Evolutionary conservation across 2,113 vertebrate genomes (phyloP).

Genomic region (Leptobrachium ailaonicum): DNA sequence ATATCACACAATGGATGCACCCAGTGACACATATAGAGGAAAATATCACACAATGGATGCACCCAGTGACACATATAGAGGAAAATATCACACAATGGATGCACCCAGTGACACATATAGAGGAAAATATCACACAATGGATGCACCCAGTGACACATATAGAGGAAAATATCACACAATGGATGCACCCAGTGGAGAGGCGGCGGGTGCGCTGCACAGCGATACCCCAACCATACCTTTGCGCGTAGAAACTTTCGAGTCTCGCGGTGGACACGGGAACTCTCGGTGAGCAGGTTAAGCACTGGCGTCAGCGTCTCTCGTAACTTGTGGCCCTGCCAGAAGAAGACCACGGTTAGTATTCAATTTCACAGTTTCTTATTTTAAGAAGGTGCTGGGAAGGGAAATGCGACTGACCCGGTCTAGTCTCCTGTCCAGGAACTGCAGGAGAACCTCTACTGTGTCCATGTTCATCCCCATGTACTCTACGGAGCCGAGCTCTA

Average conservation of each 20-base stretch:
- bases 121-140: too few species aligned
- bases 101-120: too few species aligned
- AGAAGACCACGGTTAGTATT: background rate
- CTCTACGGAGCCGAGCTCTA: constrained; percentile 58
- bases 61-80: too few species aligned
- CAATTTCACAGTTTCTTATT: background rate
- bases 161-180: too few species aligned
- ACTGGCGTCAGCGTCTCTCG: constrained; percentile 75
- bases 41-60: too few species aligned
- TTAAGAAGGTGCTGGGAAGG: too few species aligned
- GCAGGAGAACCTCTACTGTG: constrained; percentile 68
- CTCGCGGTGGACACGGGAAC: constrained; percentile 72
- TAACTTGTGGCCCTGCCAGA: constrained; percentile 64
- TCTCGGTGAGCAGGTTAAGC: constrained; percentile 75
- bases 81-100: too few species aligned
- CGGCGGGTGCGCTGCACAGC: too few species aligned
- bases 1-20: too few species aligned
- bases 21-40: too few species aligned
- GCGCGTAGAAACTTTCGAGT: constrained; percentile 69
- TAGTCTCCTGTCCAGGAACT: constrained; percentile 49
- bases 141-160: too few species aligned
- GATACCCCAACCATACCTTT: constrained; percentile 30
- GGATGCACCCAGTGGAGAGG: too few species aligned
- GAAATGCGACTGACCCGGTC: constrained; percentile 43
- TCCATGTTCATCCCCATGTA: constrained; percentile 75